A percentile compares a stretch with the other conserved stretches of the same genome.
phyloP scores from a whole-genome alignment of 2,888 invertebrate genomes.

The Philhelius pedissequus region DNA sequence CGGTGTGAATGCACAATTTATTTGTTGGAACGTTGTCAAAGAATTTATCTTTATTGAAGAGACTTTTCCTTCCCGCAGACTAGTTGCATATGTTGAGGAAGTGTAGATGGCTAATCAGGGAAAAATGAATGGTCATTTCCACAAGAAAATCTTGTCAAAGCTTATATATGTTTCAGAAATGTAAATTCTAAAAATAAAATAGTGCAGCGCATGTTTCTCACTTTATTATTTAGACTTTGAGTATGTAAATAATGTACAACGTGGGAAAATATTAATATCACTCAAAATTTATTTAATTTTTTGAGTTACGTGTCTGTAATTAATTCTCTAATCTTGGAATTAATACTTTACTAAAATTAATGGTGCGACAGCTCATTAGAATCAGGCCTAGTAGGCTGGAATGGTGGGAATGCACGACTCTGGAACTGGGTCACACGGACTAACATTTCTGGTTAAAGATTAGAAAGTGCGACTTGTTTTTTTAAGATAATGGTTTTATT shows the following conservation, averaged over 20 bases:
- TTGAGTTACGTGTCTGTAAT: not conserved
- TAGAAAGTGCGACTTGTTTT: no score
- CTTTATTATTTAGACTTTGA: not conserved
- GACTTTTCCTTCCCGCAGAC: not conserved
- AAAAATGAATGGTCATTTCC: constrained; percentile 42
- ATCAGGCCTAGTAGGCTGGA: no score
- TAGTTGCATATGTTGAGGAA: not conserved
- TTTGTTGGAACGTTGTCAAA: constrained; percentile 54
- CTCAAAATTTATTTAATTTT: not conserved
- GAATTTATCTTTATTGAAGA: not conserved
- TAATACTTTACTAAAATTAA: no score
- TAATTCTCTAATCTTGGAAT: no score
- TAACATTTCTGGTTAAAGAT: no score
- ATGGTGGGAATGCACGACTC: no score
- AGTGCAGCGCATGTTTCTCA: not conserved
- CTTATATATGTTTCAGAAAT: not conserved
- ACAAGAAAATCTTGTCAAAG: not conserved
- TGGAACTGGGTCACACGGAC: no score
- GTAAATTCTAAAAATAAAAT: not conserved
- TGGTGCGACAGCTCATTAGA: no score
- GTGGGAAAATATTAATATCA: not conserved
- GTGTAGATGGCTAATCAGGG: constrained; percentile 28
- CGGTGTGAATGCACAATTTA: constrained; percentile 14
- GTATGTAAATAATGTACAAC: not conserved
- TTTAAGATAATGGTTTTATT: no score